Evolutionary conservation across 2,888 invertebrate genomes (phyloP).

Genomic region (Torymus auratus): DNA sequence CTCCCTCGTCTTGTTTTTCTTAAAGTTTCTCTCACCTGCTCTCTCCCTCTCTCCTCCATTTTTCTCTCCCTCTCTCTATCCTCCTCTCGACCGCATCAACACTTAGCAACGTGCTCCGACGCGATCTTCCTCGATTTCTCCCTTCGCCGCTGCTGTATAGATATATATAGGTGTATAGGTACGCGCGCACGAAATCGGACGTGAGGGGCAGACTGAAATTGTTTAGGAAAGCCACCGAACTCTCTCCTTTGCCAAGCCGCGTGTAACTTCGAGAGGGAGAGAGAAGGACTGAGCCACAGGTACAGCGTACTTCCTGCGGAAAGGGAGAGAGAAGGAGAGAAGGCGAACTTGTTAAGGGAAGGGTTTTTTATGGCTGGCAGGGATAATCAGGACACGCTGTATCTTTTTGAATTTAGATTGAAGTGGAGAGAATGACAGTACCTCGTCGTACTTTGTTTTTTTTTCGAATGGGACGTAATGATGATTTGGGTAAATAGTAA

Average conservation of each 20-base stretch:
- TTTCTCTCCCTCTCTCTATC: not conserved
- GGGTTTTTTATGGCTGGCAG: not conserved
- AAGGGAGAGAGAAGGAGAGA: too few relatives aligned
- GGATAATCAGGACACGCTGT: too few relatives aligned
- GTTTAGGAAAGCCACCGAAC: conserved; percentile 44
- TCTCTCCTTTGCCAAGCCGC: not conserved
- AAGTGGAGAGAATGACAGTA: too few relatives aligned
- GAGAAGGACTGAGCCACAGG: not conserved
- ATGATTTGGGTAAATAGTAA: too few relatives aligned
- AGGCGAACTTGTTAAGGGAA: conserved; percentile 4
- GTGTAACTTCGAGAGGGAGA: not conserved
- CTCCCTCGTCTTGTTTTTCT: conserved; percentile 61
- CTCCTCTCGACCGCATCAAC: conserved; percentile 18
- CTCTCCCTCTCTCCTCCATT: not conserved
- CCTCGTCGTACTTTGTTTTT: too few relatives aligned
- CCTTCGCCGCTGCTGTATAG: too few relatives aligned
- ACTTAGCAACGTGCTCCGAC: not conserved
- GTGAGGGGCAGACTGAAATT: conserved; percentile 49
- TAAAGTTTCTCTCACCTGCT: conserved; percentile 53
- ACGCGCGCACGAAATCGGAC: conserved; percentile 26
- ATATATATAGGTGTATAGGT: not conserved
- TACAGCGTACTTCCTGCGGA: not conserved
- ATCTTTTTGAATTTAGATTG: too few relatives aligned
- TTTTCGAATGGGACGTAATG: too few relatives aligned
- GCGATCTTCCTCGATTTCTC: too few relatives aligned